A percentile compares a stretch with the other conserved stretches of the same genome.
phyloP scores from a whole-genome alignment of 2,113 vertebrate genomes.

The Vidua chalybeata region DNA sequence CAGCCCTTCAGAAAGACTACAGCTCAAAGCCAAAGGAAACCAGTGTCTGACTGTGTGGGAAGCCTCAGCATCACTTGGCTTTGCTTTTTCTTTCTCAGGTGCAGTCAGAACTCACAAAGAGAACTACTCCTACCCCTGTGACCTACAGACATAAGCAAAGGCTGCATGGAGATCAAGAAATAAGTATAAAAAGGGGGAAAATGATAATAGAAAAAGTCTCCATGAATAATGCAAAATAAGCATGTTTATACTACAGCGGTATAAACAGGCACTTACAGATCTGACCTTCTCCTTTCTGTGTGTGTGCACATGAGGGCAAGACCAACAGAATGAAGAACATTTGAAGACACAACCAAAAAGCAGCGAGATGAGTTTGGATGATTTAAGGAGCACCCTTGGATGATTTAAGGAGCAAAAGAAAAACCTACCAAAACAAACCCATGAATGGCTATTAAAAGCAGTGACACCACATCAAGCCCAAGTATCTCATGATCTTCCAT shows the following conservation, averaged over 20 bases:
- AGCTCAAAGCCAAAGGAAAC: background rate
- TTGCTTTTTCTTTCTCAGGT: background rate
- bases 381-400: background rate
- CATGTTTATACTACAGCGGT: background rate
- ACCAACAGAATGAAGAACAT: background rate
- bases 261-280: background rate
- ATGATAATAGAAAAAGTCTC: background rate
- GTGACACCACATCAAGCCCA: background rate
- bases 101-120: background rate
- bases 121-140: background rate
- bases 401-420: background rate
- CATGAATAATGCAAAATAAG: background rate
- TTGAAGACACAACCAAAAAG: background rate
- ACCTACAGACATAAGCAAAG: background rate
- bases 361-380: background rate
- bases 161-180: background rate
- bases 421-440: background rate
- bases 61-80: background rate
- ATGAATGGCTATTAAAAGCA: background rate
- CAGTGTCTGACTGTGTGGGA: background rate
- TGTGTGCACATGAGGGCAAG: rapidly evolving
- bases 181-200: background rate
- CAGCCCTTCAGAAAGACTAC: background rate
- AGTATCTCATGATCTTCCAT: background rate
- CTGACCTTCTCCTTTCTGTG: background rate